Evolutionary conservation across 2,113 vertebrate species (phyloP).

Genomic region (Archilochus colubris): DNA sequence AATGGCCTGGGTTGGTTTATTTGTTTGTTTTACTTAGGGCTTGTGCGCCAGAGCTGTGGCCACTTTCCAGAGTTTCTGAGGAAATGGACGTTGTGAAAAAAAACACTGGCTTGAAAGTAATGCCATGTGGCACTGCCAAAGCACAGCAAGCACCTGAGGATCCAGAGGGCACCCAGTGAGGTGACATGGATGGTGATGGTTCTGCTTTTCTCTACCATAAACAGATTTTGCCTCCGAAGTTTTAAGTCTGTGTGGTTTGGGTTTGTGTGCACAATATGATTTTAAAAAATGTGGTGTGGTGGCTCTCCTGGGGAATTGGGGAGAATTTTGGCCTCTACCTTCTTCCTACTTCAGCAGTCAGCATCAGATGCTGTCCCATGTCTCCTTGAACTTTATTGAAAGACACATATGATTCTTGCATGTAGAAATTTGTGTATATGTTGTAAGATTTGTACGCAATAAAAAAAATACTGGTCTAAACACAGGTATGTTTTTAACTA

Average conservation of each 20-base stretch:
- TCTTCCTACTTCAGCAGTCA: background rate
- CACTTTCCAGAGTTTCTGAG: background rate
- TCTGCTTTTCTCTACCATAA: background rate
- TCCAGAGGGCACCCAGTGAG: background rate
- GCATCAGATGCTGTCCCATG: background rate
- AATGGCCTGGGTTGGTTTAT: background rate
- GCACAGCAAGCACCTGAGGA: background rate
- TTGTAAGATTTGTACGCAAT: background rate
- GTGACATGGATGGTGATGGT: background rate
- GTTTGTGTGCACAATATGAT: background rate
- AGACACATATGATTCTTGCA: background rate
- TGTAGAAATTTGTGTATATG: background rate
- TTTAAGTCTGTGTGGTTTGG: background rate
- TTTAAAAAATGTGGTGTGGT: background rate
- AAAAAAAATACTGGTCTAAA: background rate
- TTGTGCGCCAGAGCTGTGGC: background rate
- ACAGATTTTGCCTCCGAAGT: background rate
- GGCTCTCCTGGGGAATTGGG: background rate
- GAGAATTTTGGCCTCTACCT: background rate
- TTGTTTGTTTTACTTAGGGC: background rate
- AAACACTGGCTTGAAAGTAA: background rate
- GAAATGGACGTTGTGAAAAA: background rate
- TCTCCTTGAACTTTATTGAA: background rate
- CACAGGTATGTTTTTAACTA: background rate
- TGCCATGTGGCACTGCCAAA: background rate